phyloP scores from a whole-genome alignment of 2,797 vertebrate genomes.

The Phataginus tetradactyla region DNA sequence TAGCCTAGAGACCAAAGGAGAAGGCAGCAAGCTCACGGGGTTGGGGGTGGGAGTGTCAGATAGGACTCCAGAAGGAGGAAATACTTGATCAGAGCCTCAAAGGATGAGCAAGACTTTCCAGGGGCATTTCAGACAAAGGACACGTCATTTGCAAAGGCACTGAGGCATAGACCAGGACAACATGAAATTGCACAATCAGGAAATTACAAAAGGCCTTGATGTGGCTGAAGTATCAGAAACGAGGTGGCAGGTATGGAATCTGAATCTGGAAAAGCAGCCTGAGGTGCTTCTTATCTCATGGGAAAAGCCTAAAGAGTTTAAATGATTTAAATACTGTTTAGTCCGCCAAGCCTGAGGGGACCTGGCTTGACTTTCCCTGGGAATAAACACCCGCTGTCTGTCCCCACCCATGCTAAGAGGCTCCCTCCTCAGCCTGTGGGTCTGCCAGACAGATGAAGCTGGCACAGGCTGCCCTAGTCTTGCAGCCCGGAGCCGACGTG shows the following conservation, averaged over 20 bases:
- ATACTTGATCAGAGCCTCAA: not conserved
- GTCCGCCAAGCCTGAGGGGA: not conserved
- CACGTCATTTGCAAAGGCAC: not conserved
- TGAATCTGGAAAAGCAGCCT: not conserved
- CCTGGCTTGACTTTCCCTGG: not conserved
- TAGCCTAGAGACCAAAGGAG: not conserved
- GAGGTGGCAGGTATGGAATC: not conserved
- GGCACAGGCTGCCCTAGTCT: not conserved
- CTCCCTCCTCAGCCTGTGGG: conserved; percentile 11
- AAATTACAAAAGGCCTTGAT: not conserved
- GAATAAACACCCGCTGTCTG: not conserved
- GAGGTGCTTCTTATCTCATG: too few species aligned
- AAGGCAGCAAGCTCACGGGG: not conserved
- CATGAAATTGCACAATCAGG: not conserved
- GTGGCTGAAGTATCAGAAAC: not conserved
- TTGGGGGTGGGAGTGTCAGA: not conserved
- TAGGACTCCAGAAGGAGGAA: not conserved
- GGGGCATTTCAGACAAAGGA: not conserved
- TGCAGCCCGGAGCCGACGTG: conserved; percentile 57
- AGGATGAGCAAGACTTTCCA: not conserved
- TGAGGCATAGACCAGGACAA: not conserved
- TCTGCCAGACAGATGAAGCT: conserved; percentile 34
- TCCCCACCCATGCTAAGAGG: not conserved
- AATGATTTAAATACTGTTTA: not conserved
- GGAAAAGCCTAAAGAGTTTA: not conserved